Percentiles rank a stretch among this genome's conserved stretches.
Conservation (phyloP, 2,888 invertebrate species). For the Oscheius sp. region DNA sequence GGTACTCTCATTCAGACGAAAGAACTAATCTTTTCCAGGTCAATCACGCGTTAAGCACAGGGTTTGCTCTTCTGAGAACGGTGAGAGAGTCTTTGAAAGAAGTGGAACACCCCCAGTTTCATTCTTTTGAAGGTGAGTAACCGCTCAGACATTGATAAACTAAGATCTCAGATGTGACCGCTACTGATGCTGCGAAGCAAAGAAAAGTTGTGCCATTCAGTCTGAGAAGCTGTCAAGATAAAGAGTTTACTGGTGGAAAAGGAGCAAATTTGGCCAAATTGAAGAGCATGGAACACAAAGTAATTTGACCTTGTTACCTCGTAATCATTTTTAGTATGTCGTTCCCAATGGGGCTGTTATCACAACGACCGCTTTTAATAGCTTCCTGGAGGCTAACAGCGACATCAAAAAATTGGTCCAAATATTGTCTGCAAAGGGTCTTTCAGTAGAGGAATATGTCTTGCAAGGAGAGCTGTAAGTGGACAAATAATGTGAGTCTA, state of each 20-base stretch:
- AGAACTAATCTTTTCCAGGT: slow-evolving; percentile 17
- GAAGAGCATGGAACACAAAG: slow-evolving; percentile 72
- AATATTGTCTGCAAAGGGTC: slow-evolving; percentile 2
- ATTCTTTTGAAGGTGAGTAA: slow-evolving; percentile 38
- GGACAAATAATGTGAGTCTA: background rate
- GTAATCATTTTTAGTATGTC: slow-evolving; percentile 44
- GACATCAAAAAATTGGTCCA: slow-evolving; percentile 37
- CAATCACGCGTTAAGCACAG: slow-evolving; percentile 38
- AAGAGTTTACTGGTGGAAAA: slow-evolving; percentile 82
- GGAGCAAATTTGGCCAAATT: slow-evolving; percentile 83
- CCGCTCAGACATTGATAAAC: background rate
- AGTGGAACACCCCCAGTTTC: slow-evolving; percentile 6
- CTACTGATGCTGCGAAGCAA: slow-evolving; percentile 36
- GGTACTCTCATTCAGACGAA: background rate
- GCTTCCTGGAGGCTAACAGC: slow-evolving; percentile 46
- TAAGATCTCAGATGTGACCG: slow-evolving; percentile 20
- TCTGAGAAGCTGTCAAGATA: slow-evolving; percentile 67
- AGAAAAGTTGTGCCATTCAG: slow-evolving; percentile 54
- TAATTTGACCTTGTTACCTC: background rate
- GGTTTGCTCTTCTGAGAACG: slow-evolving; percentile 43
- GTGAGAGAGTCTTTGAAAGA: slow-evolving; percentile 31
- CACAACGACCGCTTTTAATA: slow-evolving; percentile 57
- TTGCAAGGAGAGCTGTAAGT: slow-evolving; percentile 27
- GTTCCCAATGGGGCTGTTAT: slow-evolving; percentile 65
- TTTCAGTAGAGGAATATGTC: slow-evolving; percentile 21